A percentile compares a stretch with the other conserved stretches of the same genome.
phyloP scores from a whole-genome alignment of 92 coral and sea anemone genomes.

The Umimayanthus kanabou region DNA sequence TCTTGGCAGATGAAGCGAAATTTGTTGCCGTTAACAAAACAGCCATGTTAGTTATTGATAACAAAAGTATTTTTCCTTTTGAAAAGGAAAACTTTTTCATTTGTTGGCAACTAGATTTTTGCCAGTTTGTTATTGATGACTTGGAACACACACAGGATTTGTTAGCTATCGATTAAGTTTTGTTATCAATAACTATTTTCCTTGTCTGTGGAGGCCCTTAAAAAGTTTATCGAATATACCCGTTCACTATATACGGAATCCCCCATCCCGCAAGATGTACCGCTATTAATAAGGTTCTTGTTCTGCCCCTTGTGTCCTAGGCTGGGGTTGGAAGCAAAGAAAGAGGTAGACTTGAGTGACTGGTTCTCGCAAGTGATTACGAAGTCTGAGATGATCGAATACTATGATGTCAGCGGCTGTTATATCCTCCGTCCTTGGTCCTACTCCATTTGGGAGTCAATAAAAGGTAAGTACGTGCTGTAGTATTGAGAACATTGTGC shows the following conservation, averaged over 20 bases:
- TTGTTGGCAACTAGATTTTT: no score
- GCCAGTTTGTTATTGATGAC: no score
- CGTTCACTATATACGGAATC: not conserved
- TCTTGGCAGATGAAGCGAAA: no score
- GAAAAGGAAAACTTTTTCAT: no score
- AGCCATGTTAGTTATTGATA: no score
- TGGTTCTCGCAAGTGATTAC: slow-evolving; percentile 99
- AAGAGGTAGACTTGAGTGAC: slow-evolving; percentile 83
- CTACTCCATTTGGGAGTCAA: slow-evolving; percentile 92
- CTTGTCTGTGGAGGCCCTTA: no score
- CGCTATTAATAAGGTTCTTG: not conserved
- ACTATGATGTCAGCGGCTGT: slow-evolving; percentile 98
- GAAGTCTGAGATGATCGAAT: slow-evolving; percentile 91
- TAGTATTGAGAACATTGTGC: no score
- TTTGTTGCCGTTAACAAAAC: no score
- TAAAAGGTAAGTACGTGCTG: slow-evolving; percentile 65
- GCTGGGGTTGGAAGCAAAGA: slow-evolving; percentile 88
- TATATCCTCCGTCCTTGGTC: slow-evolving; percentile 96
- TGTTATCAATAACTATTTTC: no score
- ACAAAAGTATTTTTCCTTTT: no score
- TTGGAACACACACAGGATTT: no score
- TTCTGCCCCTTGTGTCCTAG: slow-evolving; percentile 37
- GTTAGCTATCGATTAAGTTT: no score
- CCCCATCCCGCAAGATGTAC: not conserved
- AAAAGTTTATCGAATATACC: not conserved